phyloP scores from a whole-genome alignment of 2,797 vertebrate genomes.

The Oreonectes daqikongensis region DNA sequence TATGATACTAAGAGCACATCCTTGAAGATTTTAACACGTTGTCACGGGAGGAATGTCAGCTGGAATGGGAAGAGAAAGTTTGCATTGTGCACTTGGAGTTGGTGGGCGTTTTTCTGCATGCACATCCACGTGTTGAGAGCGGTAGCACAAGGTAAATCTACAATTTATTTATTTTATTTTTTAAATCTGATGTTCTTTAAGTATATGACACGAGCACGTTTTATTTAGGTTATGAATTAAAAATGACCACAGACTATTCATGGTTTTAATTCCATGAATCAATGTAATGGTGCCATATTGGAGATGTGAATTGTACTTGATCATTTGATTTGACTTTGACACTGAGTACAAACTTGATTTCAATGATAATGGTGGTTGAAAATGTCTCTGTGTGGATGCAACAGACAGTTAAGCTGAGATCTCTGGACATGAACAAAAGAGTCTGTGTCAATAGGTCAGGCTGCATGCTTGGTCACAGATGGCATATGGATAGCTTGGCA shows the following conservation, averaged over 20 bases:
- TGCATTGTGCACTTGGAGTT: constrained; percentile 69
- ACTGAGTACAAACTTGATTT: constrained; percentile 36
- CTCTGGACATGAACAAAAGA: constrained; percentile 35
- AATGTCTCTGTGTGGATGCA: constrained; percentile 34
- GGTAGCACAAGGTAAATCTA: constrained; percentile 81
- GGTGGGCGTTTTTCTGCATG: constrained; percentile 81
- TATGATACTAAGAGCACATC: constrained; percentile 10
- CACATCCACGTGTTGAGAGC: constrained; percentile 83
- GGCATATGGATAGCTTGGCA: constrained; percentile 40
- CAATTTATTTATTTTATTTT: not conserved
- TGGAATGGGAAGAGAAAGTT: constrained; percentile 74
- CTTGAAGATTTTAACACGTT: constrained; percentile 15
- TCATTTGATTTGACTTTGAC: constrained; percentile 36
- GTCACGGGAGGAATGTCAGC: constrained; percentile 61
- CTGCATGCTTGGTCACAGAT: constrained; percentile 51
- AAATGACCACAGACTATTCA: too few relatives aligned
- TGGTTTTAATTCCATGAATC: not conserved
- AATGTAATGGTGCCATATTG: not conserved
- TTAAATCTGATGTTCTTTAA: not conserved
- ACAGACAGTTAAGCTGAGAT: constrained; percentile 43
- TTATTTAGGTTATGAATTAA: not conserved
- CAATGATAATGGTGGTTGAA: constrained; percentile 49
- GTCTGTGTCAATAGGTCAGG: constrained; percentile 55
- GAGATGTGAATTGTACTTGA: constrained; percentile 1
- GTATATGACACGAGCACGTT: not conserved